Base-by-base conservation (phyloP, 1,140 invertebrate species). In the Marisa cornuarietis region DNA sequence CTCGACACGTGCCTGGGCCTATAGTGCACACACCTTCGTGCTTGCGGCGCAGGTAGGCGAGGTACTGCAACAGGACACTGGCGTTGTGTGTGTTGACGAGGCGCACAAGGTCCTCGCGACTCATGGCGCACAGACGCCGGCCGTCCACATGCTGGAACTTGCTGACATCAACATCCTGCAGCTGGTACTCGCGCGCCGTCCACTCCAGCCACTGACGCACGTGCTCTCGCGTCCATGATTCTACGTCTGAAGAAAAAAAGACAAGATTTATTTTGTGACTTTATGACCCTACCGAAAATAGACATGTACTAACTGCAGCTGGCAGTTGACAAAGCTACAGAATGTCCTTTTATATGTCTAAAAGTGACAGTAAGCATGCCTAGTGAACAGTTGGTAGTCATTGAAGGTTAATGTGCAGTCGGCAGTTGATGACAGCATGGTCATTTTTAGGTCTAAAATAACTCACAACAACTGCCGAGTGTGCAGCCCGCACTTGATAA, bases 201-300 rank as follows among this genome's bases (percentile, higher is more conserved):
- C 94, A 95, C 26, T 90, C 90, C 42, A 95, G 87, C 94, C 94
- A 95, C 31, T 93, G 92, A 66, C 88, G 87, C 63, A 95, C 93
- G 85, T 95, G 93, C 49, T 88, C 89, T 4, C 89, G 84, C 62
- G 90, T 92, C 94, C 94, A 95, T 84, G 93, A 92, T 51, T 92
- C 90, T 42, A 94, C 94, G 92, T 95, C 94, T 92, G 86, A 51
- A 83, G 71, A n/a, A 65, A 54, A 74, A 76, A 51, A 62, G 42
- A 61, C 22, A 75, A 51, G 6, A 10, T 68, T 11, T 18, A 9
- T 14, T 58, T 58, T 58, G 54, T 14, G 4, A 58, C 16, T 18
- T 42, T 18, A 5, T 58, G 54, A 58, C 54, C 16, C 54, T 9
- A 58, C 54, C 31, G 6, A 42, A 42, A 42, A 42, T 42, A 42